Conservation (phyloP, 2,797 vertebrate genomes). For the Lagodon rhomboides region DNA sequence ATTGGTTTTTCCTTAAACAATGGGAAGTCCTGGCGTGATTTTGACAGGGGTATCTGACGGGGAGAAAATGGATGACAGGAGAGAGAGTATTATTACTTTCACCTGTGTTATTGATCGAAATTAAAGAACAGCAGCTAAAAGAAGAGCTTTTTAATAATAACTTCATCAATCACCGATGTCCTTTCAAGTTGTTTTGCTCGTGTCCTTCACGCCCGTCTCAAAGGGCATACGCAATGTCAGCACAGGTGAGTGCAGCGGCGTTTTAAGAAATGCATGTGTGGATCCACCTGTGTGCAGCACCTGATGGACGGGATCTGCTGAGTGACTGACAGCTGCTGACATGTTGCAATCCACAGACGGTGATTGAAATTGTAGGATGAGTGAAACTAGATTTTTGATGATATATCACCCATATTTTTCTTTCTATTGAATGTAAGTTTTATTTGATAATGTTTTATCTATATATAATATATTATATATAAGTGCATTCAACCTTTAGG, state of each 20-base stretch:
- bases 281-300: constrained; percentile 11
- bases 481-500: no score
- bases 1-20: constrained; percentile 85
- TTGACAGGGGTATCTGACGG: constrained; percentile 72
- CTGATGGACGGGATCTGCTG: constrained; percentile 11
- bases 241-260: constrained; percentile 25
- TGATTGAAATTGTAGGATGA: not conserved
- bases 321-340: constrained; percentile 33
- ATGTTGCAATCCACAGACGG: not conserved
- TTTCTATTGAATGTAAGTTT: no score
- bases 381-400: not conserved
- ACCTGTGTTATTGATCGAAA: constrained; percentile 80
- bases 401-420: not conserved
- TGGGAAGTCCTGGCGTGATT: constrained; percentile 67
- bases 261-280: constrained; percentile 20
- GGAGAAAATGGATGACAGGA: constrained; percentile 67
- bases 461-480: no score
- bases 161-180: constrained; percentile 76
- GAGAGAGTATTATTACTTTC: constrained; percentile 68
- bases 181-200: constrained; percentile 62
- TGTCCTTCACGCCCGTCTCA: constrained; percentile 55
- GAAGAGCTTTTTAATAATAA: constrained; percentile 77
- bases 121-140: constrained; percentile 76
- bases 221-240: constrained; percentile 40
- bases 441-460: no score